Conservation (phyloP, 2,113 vertebrate genomes). For the Caranx ignobilis region DNA sequence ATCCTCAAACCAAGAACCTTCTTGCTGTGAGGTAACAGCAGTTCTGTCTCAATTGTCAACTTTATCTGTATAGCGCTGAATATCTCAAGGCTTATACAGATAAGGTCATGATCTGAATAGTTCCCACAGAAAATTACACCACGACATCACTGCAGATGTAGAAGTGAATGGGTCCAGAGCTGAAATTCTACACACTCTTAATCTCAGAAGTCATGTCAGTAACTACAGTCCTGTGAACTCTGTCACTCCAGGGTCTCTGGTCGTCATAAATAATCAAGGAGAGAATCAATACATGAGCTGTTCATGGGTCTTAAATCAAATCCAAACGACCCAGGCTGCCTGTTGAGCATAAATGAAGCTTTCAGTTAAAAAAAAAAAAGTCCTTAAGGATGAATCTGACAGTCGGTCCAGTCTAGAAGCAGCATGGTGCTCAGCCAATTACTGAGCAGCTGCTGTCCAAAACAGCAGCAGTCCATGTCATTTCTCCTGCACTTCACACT, state of each 20-base stretch:
- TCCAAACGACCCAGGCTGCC: neutral
- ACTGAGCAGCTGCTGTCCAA: slow-evolving; percentile 33
- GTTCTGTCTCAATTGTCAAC: too few relatives aligned
- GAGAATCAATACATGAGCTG: neutral
- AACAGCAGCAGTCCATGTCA: slow-evolving; percentile 32
- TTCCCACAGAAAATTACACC: too few relatives aligned
- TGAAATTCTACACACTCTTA: neutral
- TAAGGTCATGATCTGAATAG: too few relatives aligned
- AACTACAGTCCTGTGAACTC: neutral
- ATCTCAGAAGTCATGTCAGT: neutral
- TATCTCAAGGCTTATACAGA: too few relatives aligned
- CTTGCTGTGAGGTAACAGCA: too few relatives aligned
- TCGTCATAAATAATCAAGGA: neutral
- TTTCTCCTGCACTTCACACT: slow-evolving; percentile 11
- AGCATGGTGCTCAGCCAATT: slow-evolving; percentile 5
- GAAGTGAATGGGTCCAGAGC: neutral
- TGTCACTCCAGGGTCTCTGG: neutral
- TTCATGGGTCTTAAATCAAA: neutral
- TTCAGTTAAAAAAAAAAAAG: slow-evolving; percentile 3
- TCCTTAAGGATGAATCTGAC: neutral
- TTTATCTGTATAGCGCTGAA: too few relatives aligned
- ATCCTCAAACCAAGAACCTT: too few relatives aligned
- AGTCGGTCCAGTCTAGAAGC: neutral
- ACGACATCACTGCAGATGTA: neutral
- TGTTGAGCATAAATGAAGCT: neutral